Evolutionary conservation across 2,113 vertebrate genomes (phyloP).

Genomic region (Chascanopsetta lugubris): DNA sequence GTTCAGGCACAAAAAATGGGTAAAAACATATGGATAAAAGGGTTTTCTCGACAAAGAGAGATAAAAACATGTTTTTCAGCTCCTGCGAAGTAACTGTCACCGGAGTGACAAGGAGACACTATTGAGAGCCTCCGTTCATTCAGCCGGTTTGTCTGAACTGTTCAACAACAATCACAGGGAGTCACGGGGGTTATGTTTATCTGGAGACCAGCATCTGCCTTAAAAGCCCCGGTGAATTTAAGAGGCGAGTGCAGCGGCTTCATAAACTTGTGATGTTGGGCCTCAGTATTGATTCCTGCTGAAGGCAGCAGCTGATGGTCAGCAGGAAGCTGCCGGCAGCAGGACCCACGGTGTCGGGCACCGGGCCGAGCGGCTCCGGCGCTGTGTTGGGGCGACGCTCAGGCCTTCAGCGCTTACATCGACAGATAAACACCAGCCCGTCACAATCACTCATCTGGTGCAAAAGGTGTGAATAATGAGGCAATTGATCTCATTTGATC

Average conservation of each 20-base stretch:
- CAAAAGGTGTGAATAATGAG: neutral
- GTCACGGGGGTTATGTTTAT: conserved; percentile 73
- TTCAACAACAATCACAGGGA: conserved; percentile 65
- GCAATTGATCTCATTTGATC: too few species aligned
- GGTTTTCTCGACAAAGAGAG: conserved; percentile 64
- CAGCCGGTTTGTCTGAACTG: conserved; percentile 64
- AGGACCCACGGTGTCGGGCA: conserved; percentile 71
- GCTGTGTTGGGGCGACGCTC: neutral
- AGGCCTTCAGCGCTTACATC: neutral
- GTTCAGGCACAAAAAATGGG: conserved; percentile 68
- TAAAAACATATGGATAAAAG: conserved; percentile 72
- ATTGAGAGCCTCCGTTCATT: conserved; percentile 71
- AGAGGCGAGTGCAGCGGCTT: conserved; percentile 60
- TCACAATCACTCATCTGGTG: neutral
- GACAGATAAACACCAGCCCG: neutral
- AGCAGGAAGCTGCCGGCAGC: conserved; percentile 75
- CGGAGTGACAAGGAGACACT: conserved; percentile 70
- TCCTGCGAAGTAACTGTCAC: conserved; percentile 72
- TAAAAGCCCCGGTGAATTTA: conserved; percentile 68
- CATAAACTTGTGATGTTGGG: conserved; percentile 61
- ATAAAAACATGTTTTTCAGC: conserved; percentile 73
- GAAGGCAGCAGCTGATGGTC: conserved; percentile 75
- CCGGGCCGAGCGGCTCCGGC: conserved; percentile 2
- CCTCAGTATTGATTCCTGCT: conserved; percentile 80
- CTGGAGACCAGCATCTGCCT: conserved; percentile 55